These are phyloP conservation scores for Acrobasis repandana DNA, from an alignment of 2,888 invertebrate species.

Conservation along the genomic window DNA sequence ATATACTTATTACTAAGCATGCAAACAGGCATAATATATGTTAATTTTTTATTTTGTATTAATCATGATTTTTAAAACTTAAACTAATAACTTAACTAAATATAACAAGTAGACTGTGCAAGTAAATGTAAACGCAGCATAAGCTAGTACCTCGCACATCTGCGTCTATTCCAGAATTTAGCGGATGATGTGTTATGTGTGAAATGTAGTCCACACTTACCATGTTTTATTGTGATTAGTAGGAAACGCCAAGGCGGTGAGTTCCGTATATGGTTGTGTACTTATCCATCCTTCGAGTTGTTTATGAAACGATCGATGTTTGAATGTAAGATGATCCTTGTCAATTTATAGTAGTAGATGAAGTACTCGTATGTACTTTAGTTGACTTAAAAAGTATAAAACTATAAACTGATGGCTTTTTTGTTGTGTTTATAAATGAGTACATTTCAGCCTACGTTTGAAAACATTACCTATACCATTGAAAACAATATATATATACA, in stretches of 20 bases:
- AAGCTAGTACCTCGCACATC: not conserved
- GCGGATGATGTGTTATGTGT: conserved; percentile 21
- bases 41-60: no score
- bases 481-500: no score
- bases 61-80: no score
- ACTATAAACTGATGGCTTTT: no score
- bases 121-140: not conserved
- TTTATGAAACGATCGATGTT: not conserved
- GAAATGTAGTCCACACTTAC: conserved; percentile 21
- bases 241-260: conserved; percentile 1
- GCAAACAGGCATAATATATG: no score
- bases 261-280: conserved; percentile 8
- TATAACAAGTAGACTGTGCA: no score
- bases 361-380: not conserved
- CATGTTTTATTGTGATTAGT: conserved; percentile 20
- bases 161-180: conserved; percentile 17
- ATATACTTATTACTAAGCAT: no score
- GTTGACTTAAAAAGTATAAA: no score
- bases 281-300: not conserved
- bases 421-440: no score
- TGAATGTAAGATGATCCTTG: not conserved
- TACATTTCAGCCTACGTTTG: no score
- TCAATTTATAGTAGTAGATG: not conserved
- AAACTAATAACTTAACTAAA: no score
- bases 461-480: no score